Base-by-base conservation (phyloP, 2,797 vertebrate genomes). In the Schizopygopsis pylzovi region DNA sequence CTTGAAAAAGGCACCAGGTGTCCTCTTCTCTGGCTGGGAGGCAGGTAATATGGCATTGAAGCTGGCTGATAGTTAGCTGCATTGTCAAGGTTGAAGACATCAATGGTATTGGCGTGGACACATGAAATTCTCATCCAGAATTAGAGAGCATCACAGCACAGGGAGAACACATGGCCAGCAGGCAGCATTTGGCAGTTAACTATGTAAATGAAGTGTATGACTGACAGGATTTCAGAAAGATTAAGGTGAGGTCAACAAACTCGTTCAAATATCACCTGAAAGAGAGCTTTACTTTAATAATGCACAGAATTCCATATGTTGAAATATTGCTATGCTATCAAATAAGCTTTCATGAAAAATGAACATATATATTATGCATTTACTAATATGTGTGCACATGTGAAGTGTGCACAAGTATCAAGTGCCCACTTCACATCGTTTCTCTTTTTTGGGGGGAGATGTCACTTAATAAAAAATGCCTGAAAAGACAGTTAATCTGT, bases 1-100 rank as follows among this genome's bases (percentile, higher is more conserved):
- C 92, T 95, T 94, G 88, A 90, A n/a, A 75, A n/a, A 54, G 37
- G 81, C 76, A 89, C 92, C 91, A 92, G 92, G 92, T 91, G 92
- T 89, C 81, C 83, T 91, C 91, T 91, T 90, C 86, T 90, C 81
- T 92, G 47, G 15, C 13, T 49, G 91, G 92, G 87, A 49, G 43
- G 71, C 81, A 86, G 86, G 20, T 73, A 47, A 68, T 39, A 68
- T 68, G 37, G 3, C 67, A 70, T 41, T 45, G 43, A 12, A 15
- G 71, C n/a, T 73, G 71, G 71, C 22, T 73, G n/a, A 49, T 49
- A 75, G 25, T 73, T 73, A 73, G 43, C n/a, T 73, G 2, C 1
- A 73, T 13, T 75, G 25, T 70, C 72, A 75, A 75, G 25, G 72
- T 75, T 49, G 67, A 70, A 75, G 72, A 49, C 12, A 49, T 75